Evolutionary conservation across 2,113 vertebrate genomes (phyloP).

Genomic region (Dascyllus trimaculatus): DNA sequence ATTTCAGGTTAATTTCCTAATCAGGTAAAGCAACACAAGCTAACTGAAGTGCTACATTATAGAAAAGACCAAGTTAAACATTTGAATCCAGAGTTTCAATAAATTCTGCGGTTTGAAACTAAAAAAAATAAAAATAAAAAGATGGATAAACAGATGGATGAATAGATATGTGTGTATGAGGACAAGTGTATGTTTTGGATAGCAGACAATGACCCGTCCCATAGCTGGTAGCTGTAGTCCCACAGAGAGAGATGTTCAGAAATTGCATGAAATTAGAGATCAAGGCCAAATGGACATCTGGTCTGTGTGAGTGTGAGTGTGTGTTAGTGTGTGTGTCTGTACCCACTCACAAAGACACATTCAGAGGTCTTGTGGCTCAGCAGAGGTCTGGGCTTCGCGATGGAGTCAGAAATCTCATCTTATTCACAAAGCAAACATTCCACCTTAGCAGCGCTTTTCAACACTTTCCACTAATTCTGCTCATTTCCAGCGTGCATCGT

Average conservation of each 20-base stretch:
- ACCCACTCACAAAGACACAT: conserved; percentile 67
- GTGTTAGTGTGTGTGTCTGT: conserved; percentile 16
- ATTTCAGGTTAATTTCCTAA: conserved; percentile 21
- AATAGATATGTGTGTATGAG: conserved; percentile 16
- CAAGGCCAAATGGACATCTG: conserved; percentile 54
- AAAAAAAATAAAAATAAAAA: conserved; percentile 33
- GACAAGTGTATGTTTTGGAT: conserved; percentile 38
- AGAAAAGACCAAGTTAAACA: conserved; percentile 1
- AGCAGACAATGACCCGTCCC: conserved; percentile 30
- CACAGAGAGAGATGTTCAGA: conserved; percentile 56
- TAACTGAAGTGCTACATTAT: not conserved
- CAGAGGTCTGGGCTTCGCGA: conserved; percentile 60
- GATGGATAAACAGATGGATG: conserved; percentile 27
- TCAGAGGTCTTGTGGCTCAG: conserved; percentile 52
- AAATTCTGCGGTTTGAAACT: not conserved
- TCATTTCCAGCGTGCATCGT: conserved; percentile 63
- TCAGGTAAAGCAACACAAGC: conserved; percentile 5
- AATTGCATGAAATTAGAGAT: conserved; percentile 59
- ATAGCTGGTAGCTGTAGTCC: conserved; percentile 20
- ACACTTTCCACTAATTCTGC: conserved; percentile 72
- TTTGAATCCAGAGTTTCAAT: not conserved
- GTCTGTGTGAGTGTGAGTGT: conserved; percentile 1
- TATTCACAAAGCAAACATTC: conserved; percentile 77
- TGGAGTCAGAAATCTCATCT: conserved; percentile 72
- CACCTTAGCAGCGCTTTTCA: conserved; percentile 67